Percentiles rank a stretch among this genome's conserved stretches.
phyloP scores from a whole-genome alignment of 1,140 invertebrate species.

The Papilio glaucus region DNA sequence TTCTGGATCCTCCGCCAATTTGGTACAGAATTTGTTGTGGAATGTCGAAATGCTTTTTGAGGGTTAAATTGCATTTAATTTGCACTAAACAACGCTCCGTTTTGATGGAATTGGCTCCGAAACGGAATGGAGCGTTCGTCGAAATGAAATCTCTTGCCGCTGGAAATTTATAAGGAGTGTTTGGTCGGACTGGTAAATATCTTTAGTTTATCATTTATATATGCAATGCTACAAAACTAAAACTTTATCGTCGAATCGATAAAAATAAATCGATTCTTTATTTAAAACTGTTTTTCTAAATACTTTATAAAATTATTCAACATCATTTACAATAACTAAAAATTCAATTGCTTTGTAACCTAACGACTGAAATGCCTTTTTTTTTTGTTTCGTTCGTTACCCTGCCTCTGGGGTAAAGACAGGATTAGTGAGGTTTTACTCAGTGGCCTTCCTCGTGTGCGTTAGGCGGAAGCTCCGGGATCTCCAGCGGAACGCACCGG shows the following conservation, averaged over 20 bases:
- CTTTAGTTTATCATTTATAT: constrained; percentile 32
- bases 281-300: too few species aligned
- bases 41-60: constrained; percentile 75
- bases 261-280: background rate
- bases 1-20: constrained; percentile 73
- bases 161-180: constrained; percentile 42
- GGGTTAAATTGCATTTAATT: constrained; percentile 79
- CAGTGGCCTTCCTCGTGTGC: too few species aligned
- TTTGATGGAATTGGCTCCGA: constrained; percentile 61
- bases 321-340: too few species aligned
- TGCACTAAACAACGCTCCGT: constrained; percentile 71
- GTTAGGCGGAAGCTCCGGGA: too few species aligned
- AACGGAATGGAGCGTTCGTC: constrained; percentile 42
- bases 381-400: too few species aligned
- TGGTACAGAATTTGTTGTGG: constrained; percentile 79
- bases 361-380: too few species aligned
- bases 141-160: constrained; percentile 48
- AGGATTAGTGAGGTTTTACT: too few species aligned
- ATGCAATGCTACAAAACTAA: constrained; percentile 39
- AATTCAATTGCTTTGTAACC: too few species aligned
- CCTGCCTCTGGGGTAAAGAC: too few species aligned
- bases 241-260: too few species aligned
- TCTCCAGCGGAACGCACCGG: too few species aligned
- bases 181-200: constrained; percentile 37
- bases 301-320: background rate